Evolutionary conservation across 1,140 invertebrate species (phyloP).

Genomic region (Pemphigus obesinymphae): DNA sequence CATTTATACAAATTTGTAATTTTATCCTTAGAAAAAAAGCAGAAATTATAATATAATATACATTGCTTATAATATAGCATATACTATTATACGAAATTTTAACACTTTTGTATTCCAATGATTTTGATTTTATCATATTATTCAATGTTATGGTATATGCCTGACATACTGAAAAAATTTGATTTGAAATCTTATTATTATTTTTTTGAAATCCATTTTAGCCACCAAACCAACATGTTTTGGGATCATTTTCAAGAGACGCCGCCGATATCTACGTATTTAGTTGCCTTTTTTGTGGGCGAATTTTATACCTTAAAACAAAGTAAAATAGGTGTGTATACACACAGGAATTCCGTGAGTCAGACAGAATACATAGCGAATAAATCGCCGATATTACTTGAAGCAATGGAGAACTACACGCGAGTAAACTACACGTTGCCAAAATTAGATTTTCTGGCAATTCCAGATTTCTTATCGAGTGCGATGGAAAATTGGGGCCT

Average conservation of each 20-base stretch:
- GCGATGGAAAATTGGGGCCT: slow-evolving; percentile 82
- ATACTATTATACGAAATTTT: too few species aligned
- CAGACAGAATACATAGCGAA: slow-evolving; percentile 50
- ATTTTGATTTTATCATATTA: too few species aligned
- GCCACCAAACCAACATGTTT: background rate
- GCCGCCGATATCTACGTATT: slow-evolving; percentile 72
- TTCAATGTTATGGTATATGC: too few species aligned
- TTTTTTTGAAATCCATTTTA: too few species aligned
- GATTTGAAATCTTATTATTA: too few species aligned
- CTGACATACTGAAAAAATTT: too few species aligned
- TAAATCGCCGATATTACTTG: slow-evolving; percentile 47
- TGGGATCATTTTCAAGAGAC: slow-evolving; percentile 47
- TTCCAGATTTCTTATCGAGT: too few species aligned
- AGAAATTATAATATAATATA: too few species aligned
- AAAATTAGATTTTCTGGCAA: slow-evolving; percentile 61
- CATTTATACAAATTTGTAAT: too few species aligned
- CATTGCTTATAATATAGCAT: too few species aligned
- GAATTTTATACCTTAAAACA: slow-evolving; percentile 54
- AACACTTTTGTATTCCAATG: too few species aligned
- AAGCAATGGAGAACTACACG: slow-evolving; percentile 45
- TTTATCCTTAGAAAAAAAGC: too few species aligned
- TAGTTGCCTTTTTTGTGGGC: slow-evolving; percentile 66
- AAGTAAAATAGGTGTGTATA: background rate
- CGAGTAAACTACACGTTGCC: slow-evolving; percentile 46
- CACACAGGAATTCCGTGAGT: slow-evolving; percentile 48